phyloP scores from a whole-genome alignment of 2,888 invertebrate species.

The Drosophila yooni region DNA sequence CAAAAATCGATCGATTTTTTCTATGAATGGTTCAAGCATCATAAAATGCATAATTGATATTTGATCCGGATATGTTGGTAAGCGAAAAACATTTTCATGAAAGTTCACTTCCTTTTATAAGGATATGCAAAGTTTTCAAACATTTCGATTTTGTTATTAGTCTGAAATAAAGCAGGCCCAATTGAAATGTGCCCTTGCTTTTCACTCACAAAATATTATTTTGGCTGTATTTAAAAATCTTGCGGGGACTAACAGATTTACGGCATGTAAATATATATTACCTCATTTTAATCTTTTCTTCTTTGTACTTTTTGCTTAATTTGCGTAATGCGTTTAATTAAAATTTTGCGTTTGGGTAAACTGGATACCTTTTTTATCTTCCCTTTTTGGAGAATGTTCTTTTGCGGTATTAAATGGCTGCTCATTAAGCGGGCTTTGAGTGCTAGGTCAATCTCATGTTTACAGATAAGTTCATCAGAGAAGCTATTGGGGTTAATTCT shows the following conservation, averaged over 20 bases:
- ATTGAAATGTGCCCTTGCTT: no score
- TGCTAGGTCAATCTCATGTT: constrained; percentile 6
- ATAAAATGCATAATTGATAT: background rate
- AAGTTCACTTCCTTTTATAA: background rate
- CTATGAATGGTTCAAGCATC: background rate
- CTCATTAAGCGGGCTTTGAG: constrained; percentile 33
- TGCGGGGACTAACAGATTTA: constrained; percentile 2
- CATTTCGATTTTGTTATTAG: background rate
- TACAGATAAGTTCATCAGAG: background rate
- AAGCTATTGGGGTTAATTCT: background rate
- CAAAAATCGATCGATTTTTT: background rate
- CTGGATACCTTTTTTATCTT: constrained; percentile 48
- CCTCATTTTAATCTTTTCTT: constrained; percentile 16
- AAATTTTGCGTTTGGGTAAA: constrained; percentile 53
- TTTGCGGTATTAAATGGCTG: constrained; percentile 33
- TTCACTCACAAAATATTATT: constrained; percentile 2
- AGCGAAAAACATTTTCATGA: background rate
- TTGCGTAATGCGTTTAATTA: constrained; percentile 72
- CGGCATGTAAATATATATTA: constrained; percentile 19
- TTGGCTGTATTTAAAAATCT: constrained; percentile 23
- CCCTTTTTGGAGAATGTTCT: background rate
- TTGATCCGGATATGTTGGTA: background rate
- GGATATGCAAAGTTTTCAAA: background rate
- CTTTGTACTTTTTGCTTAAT: constrained; percentile 42
- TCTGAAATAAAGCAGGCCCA: background rate